Percentiles rank a stretch among this genome's conserved stretches.
Conservation (phyloP, 2,888 invertebrate genomes). For the Sylvicola fuscatus region DNA sequence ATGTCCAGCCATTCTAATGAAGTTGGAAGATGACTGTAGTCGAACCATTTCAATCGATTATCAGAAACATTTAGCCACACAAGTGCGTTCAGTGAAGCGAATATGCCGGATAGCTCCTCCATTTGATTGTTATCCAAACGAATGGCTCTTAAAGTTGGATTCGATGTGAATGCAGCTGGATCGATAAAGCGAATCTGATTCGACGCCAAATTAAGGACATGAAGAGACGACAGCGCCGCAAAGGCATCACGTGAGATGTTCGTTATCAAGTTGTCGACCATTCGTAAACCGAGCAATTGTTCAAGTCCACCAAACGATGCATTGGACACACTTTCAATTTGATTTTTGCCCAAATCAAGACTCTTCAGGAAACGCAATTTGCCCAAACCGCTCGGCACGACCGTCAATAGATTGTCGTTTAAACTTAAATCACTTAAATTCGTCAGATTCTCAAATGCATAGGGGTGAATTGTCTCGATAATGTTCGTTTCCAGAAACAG, state of each 20-base stretch:
- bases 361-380: conserved; percentile 49
- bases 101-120: conserved; percentile 56
- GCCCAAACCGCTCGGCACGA: conserved; percentile 48
- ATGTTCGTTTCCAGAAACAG: conserved; percentile 54
- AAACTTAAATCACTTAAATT: conserved; percentile 57
- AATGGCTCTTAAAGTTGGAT: conserved; percentile 51
- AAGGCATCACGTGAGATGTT: conserved; percentile 58
- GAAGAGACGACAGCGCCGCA: conserved; percentile 44
- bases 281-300: conserved; percentile 50
- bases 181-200: conserved; percentile 60
- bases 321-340: conserved; percentile 46
- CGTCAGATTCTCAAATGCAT: conserved; percentile 56
- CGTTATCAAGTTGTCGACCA: conserved; percentile 61
- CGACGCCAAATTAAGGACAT: conserved; percentile 59
- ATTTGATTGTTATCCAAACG: conserved; percentile 59
- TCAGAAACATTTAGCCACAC: conserved; percentile 66
- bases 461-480: conserved; percentile 43
- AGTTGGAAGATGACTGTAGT: conserved; percentile 55
- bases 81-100: conserved; percentile 48
- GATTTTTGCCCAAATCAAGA: conserved; percentile 64
- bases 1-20: conserved; percentile 64
- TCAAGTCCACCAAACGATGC: conserved; percentile 52
- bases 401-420: conserved; percentile 48
- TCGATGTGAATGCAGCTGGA: conserved; percentile 54
- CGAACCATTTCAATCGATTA: conserved; percentile 59